These are phyloP conservation scores for Halictus ligatus DNA, from an alignment of 2,888 invertebrate species.

Conservation along the genomic window DNA sequence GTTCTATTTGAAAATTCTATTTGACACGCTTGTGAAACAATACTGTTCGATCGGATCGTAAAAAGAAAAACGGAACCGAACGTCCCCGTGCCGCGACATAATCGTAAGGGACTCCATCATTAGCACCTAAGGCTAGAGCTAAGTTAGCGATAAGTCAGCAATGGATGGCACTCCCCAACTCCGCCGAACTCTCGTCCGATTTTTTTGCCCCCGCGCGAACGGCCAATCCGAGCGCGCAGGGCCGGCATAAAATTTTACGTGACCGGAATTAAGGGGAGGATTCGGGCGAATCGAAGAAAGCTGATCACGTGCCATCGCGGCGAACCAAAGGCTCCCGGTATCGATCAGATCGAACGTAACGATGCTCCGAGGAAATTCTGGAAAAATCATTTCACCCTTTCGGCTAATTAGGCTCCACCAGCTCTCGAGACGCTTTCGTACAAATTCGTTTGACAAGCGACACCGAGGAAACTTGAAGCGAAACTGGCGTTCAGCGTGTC, in stretches of 20 bases:
- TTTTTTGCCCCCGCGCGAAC: background rate
- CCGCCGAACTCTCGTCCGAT: constrained; percentile 64
- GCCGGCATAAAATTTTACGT: constrained; percentile 33
- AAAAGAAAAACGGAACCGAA: constrained; percentile 56
- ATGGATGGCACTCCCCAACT: constrained; percentile 74
- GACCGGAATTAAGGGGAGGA: constrained; percentile 20
- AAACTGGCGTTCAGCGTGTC: background rate
- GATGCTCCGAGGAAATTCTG: background rate
- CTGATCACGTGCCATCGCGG: constrained; percentile 41
- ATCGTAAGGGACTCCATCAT: constrained; percentile 62
- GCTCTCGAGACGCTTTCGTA: background rate
- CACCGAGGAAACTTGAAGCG: background rate
- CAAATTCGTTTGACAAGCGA: background rate
- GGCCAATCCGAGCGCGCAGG: constrained; percentile 16
- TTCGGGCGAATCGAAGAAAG: constrained; percentile 18
- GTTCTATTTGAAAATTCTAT: background rate
- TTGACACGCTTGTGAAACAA: background rate
- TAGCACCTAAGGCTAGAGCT: constrained; percentile 72
- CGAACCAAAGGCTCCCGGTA: background rate
- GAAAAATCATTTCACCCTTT: constrained; percentile 17
- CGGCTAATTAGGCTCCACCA: background rate
- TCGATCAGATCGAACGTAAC: background rate
- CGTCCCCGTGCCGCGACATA: constrained; percentile 56
- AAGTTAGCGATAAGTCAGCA: constrained; percentile 78
- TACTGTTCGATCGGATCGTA: background rate